Evolutionary conservation across 2,797 vertebrate species (phyloP).

Genomic region (Scomberomorus guttatus): DNA sequence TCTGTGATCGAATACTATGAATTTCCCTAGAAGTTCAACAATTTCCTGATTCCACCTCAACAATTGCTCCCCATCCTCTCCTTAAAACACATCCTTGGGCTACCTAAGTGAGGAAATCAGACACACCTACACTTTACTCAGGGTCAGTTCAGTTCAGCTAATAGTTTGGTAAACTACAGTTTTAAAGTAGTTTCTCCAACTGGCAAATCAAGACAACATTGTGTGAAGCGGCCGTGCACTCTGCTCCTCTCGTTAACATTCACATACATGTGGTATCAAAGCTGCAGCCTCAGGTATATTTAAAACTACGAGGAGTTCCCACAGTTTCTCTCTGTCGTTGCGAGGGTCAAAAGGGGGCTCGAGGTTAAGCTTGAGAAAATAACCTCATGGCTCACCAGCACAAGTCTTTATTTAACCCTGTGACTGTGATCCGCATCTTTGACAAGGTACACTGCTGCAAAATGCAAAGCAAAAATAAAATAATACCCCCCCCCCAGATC

Average conservation of each 20-base stretch:
- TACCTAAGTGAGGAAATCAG: too few relatives aligned
- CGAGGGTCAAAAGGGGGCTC: neutral
- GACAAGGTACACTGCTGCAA: conserved; percentile 43
- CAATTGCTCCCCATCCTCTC: too few relatives aligned
- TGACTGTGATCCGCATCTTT: conserved; percentile 32
- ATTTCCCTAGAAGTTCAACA: too few relatives aligned
- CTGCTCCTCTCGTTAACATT: conserved; percentile 48
- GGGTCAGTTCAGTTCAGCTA: too few relatives aligned
- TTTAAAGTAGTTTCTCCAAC: too few relatives aligned
- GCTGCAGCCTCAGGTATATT: conserved; percentile 55
- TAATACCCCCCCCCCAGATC: conserved; percentile 39
- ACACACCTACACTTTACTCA: too few relatives aligned
- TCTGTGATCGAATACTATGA: too few relatives aligned
- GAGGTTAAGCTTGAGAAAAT: conserved; percentile 62
- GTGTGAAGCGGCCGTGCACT: neutral
- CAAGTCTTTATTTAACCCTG: conserved; percentile 58
- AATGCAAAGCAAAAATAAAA: conserved; percentile 21
- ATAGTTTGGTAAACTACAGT: too few relatives aligned
- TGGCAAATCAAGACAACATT: conserved; percentile 43
- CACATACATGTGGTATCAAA: conserved; percentile 72
- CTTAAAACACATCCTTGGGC: too few relatives aligned
- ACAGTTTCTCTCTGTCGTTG: conserved; percentile 19
- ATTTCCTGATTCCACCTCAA: too few relatives aligned
- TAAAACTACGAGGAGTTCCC: conserved; percentile 45
- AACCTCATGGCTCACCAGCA: conserved; percentile 40